Evolutionary conservation across 2,113 vertebrate genomes (phyloP).

Genomic region (Atherinomorus stipes): DNA sequence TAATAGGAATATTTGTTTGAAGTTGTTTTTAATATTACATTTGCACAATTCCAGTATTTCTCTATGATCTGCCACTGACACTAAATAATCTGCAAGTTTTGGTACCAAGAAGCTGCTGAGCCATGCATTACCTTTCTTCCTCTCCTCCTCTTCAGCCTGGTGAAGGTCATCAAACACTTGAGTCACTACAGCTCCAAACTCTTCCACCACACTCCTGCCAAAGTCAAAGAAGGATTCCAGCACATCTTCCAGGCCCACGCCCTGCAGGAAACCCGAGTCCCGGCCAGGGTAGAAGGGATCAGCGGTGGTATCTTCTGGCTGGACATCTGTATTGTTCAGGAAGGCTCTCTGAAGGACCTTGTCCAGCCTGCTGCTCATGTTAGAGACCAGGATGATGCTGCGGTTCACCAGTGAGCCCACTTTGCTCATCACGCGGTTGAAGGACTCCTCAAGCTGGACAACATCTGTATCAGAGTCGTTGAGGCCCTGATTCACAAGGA

Average conservation of each 20-base stretch:
- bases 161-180: constrained; percentile 80
- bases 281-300: constrained; percentile 67
- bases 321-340: constrained; percentile 66
- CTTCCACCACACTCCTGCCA: constrained; percentile 85
- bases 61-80: background rate
- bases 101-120: background rate
- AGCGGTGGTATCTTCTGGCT: constrained; percentile 32
- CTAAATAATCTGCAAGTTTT: background rate
- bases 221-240: constrained; percentile 89
- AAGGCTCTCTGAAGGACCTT: constrained; percentile 85
- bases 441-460: constrained; percentile 83
- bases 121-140: constrained; percentile 74
- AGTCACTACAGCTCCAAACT: constrained; percentile 84
- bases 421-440: constrained; percentile 79
- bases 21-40: too few species aligned
- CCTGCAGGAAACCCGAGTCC: constrained; percentile 74
- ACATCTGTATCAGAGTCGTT: constrained; percentile 79
- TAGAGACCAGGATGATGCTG: constrained; percentile 84
- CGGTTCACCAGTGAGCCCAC: constrained; percentile 82
- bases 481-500: constrained; percentile 64
- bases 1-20: too few species aligned
- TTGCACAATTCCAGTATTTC: background rate
- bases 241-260: constrained; percentile 83
- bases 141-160: constrained; percentile 60
- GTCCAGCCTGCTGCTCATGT: constrained; percentile 85